Conservation (phyloP, 2,888 invertebrate genomes). For the Temnothorax ravouxi region DNA sequence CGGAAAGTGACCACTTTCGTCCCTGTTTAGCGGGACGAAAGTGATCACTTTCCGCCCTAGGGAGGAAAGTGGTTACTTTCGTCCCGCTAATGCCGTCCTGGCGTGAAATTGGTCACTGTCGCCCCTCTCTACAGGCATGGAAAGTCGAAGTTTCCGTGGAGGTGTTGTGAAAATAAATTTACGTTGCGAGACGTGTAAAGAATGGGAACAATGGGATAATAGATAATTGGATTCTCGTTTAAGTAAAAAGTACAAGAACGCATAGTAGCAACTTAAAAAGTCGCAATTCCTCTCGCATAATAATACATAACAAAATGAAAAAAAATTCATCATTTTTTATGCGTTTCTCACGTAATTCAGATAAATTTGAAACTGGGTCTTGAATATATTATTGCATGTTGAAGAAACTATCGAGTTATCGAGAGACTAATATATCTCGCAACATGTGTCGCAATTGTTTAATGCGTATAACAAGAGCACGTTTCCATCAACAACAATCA, state of each 20-base stretch:
- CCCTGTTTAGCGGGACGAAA: no score
- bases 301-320: neutral
- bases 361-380: constrained; percentile 28
- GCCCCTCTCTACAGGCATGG: no score
- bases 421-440: neutral
- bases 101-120: no score
- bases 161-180: constrained; percentile 7
- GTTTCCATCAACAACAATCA: constrained; percentile 37
- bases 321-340: neutral
- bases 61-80: no score
- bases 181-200: neutral
- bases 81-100: no score
- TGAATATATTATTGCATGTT: neutral
- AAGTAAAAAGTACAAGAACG: neutral
- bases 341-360: neutral
- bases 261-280: neutral
- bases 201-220: neutral
- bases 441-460: neutral
- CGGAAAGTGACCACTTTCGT: no score
- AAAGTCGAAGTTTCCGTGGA: no score
- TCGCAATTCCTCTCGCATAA: neutral
- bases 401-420: neutral
- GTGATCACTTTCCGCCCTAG: no score
- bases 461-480: constrained; percentile 23
- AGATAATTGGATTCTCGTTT: constrained; percentile 1